Percentiles rank a stretch among this genome's conserved stretches.
phyloP scores from a whole-genome alignment of 30 jellyfish, hydroid and myxozoan genomes.

The Clytia hemisphaerica region DNA sequence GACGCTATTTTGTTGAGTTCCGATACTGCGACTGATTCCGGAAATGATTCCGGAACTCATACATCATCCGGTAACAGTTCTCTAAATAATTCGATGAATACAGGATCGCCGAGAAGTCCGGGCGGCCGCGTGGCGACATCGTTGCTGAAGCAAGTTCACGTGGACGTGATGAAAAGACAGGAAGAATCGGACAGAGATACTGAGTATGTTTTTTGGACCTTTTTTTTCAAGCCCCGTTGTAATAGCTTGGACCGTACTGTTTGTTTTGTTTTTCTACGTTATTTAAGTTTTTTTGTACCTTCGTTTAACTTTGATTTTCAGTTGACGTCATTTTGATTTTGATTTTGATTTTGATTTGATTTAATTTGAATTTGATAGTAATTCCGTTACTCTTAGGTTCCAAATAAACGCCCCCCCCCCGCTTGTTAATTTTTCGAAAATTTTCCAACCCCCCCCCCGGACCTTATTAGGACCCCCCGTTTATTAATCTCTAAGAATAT shows the following conservation, averaged over 20 bases:
- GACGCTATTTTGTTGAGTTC: too few species aligned
- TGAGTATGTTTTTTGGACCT: conserved; percentile 27
- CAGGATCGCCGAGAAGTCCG: too few species aligned
- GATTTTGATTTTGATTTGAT: too few species aligned
- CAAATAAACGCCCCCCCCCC: too few species aligned
- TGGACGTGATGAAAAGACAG: background rate
- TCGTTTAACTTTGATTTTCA: background rate
- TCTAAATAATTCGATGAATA: conserved; percentile 19
- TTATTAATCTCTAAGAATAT: too few species aligned
- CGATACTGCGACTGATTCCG: conserved; percentile 16
- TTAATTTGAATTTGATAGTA: background rate
- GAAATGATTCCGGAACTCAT: conserved; percentile 24
- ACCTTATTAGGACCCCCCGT: too few species aligned
- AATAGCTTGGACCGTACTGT: background rate
- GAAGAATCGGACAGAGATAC: conserved; percentile 63
- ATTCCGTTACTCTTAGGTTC: too few species aligned
- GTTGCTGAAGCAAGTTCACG: background rate
- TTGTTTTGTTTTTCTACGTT: background rate
- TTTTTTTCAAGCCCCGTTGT: background rate
- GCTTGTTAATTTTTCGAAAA: too few species aligned
- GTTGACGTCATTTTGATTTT: background rate
- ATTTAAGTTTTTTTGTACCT: background rate
- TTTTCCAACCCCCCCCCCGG: too few species aligned
- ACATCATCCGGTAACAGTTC: conserved; percentile 39
- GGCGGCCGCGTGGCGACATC: too few species aligned